Evolutionary conservation across 2,113 vertebrate species (phyloP).

Genomic region (Xiphias gladius): DNA sequence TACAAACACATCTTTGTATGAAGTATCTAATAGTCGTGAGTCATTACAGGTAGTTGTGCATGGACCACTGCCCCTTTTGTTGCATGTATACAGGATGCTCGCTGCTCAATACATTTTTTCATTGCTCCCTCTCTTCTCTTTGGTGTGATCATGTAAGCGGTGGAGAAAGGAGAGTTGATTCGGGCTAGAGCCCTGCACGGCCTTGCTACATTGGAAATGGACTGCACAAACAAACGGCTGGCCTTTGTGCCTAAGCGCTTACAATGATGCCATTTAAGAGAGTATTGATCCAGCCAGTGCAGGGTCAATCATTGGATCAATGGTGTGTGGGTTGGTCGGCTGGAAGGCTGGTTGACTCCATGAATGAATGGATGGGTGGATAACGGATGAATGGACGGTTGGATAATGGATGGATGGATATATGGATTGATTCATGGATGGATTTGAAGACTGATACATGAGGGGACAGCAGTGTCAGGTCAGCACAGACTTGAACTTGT

Average conservation of each 20-base stretch:
- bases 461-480: slow-evolving; percentile 31
- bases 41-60: slow-evolving; percentile 47
- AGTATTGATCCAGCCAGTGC: slow-evolving; percentile 80
- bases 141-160: slow-evolving; percentile 49
- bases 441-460: slow-evolving; percentile 34
- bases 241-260: slow-evolving; percentile 78
- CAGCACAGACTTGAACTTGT: slow-evolving; percentile 48
- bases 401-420: slow-evolving; percentile 59
- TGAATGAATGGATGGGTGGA: slow-evolving; percentile 69
- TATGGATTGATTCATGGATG: slow-evolving; percentile 56
- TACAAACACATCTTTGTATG: slow-evolving; percentile 23
- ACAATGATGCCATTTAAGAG: slow-evolving; percentile 84
- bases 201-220: slow-evolving; percentile 77
- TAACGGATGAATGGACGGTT: slow-evolving; percentile 60
- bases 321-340: slow-evolving; percentile 68
- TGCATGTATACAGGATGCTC: slow-evolving; percentile 28
- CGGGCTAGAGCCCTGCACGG: slow-evolving; percentile 46
- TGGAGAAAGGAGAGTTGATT: slow-evolving; percentile 59
- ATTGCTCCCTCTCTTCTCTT: slow-evolving; percentile 23
- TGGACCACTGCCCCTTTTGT: slow-evolving; percentile 44
- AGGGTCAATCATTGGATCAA: slow-evolving; percentile 84
- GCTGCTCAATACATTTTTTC: slow-evolving; percentile 42
- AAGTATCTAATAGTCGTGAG: slow-evolving; percentile 12
- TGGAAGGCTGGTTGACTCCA: slow-evolving; percentile 63
- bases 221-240: slow-evolving; percentile 74